Evolutionary conservation across 2,888 invertebrate species (phyloP).

Genomic region (Protonemura montana): DNA sequence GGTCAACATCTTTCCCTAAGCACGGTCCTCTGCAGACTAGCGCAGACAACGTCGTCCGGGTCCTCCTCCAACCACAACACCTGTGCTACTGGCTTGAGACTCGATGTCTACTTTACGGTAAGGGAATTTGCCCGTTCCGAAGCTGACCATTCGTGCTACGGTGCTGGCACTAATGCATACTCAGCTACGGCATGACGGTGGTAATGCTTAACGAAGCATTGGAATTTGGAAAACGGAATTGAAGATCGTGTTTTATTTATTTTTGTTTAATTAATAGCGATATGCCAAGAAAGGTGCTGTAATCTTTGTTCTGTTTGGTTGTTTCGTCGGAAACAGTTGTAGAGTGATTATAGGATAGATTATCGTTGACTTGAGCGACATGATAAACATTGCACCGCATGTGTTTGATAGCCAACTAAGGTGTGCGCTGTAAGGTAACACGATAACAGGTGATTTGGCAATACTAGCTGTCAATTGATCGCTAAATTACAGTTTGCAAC

Average conservation of each 20-base stretch:
- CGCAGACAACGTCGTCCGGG: neutral
- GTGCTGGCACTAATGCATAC: neutral
- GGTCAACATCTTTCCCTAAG: neutral
- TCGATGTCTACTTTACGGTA: neutral
- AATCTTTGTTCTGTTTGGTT: neutral
- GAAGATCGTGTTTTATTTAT: neutral
- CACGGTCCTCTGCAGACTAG: neutral
- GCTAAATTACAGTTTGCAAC: too few species aligned
- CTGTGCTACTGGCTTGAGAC: neutral
- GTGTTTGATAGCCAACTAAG: too few species aligned
- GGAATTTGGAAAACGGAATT: neutral
- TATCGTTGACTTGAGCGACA: too few species aligned
- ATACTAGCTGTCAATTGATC: too few species aligned
- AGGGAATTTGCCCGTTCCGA: neutral
- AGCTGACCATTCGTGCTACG: neutral
- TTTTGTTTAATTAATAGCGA: neutral
- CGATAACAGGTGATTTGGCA: too few species aligned
- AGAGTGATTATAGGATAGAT: too few species aligned
- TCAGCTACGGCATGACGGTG: neutral
- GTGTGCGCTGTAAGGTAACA: too few species aligned
- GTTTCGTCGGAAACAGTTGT: neutral
- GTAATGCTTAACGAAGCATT: neutral
- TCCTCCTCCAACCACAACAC: neutral
- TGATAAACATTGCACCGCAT: too few species aligned
- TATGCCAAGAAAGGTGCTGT: neutral